Evolutionary conservation across 2,797 vertebrate species (phyloP).

Genomic region (Danio tinwini): DNA sequence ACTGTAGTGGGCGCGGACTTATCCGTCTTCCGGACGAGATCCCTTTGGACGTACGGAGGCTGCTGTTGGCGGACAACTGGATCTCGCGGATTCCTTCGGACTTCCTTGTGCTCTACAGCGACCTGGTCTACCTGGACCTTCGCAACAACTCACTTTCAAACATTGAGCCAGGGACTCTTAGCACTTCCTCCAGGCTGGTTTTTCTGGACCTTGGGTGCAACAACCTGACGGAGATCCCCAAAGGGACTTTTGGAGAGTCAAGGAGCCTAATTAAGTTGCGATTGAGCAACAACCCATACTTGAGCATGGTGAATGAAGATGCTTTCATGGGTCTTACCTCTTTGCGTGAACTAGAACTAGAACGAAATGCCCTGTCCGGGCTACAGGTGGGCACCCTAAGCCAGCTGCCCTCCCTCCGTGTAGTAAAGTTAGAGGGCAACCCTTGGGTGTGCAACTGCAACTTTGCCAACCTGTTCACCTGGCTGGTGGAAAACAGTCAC

Average conservation of each 20-base stretch:
- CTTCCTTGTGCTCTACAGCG: constrained; percentile 95
- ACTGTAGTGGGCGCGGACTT: constrained; percentile 93
- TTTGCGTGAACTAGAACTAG: constrained; percentile 92
- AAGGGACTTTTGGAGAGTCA: constrained; percentile 89
- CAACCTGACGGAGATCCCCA: constrained; percentile 91
- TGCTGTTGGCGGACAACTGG: constrained; percentile 92
- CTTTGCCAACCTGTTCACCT: constrained; percentile 92
- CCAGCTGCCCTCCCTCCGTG: constrained; percentile 88
- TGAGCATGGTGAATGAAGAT: constrained; percentile 89
- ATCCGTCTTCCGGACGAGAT: constrained; percentile 89
- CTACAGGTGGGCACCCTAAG: constrained; percentile 88
- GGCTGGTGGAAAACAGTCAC: constrained; percentile 91
- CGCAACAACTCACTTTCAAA: constrained; percentile 92
- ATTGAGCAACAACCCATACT: constrained; percentile 89
- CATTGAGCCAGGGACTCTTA: constrained; percentile 91
- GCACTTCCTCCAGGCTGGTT: constrained; percentile 91
- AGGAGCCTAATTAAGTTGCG: constrained; percentile 90
- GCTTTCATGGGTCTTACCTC: constrained; percentile 92
- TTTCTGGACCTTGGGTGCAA: constrained; percentile 96
- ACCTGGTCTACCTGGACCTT: constrained; percentile 95
- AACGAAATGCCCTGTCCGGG: constrained; percentile 90
- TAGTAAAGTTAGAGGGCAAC: constrained; percentile 93
- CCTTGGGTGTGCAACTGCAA: constrained; percentile 97
- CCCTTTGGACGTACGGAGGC: constrained; percentile 92
- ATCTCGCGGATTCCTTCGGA: constrained; percentile 91